A percentile compares a stretch with the other conserved stretches of the same genome.
These are phyloP conservation scores for Pandemis cinnamomeana DNA, from an alignment of 2,888 invertebrate species.

Conservation along the genomic window DNA sequence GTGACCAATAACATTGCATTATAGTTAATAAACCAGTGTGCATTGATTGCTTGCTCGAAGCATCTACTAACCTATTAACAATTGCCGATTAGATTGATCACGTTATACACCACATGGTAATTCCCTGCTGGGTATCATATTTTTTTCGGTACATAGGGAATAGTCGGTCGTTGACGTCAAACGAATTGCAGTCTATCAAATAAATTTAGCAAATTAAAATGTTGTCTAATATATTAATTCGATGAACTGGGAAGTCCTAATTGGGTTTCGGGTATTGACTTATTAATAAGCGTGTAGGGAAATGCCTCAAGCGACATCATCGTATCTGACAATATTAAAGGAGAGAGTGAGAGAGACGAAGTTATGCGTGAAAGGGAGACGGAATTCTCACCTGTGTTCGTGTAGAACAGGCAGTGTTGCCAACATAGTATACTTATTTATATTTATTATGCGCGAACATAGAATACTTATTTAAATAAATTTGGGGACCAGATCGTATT, in stretches of 20 bases:
- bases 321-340: background rate
- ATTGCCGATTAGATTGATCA: background rate
- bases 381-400: background rate
- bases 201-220: background rate
- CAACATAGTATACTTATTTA: no score
- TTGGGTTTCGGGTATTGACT: background rate
- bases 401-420: no score
- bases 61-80: conserved; percentile 37
- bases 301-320: background rate
- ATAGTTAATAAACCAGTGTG: conserved; percentile 7
- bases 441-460: no score
- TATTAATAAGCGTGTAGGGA: background rate
- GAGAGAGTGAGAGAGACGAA: background rate
- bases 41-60: conserved; percentile 32
- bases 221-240: background rate
- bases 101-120: background rate
- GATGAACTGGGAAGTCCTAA: background rate
- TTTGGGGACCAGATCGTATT: no score
- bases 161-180: background rate
- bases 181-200: no score
- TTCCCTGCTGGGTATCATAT: background rate
- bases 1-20: conserved; percentile 6
- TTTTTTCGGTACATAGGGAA: background rate
- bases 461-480: no score
- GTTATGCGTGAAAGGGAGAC: background rate